These are phyloP conservation scores for Otus sunia DNA, from an alignment of 2,113 vertebrate species.

Conservation along the genomic window DNA sequence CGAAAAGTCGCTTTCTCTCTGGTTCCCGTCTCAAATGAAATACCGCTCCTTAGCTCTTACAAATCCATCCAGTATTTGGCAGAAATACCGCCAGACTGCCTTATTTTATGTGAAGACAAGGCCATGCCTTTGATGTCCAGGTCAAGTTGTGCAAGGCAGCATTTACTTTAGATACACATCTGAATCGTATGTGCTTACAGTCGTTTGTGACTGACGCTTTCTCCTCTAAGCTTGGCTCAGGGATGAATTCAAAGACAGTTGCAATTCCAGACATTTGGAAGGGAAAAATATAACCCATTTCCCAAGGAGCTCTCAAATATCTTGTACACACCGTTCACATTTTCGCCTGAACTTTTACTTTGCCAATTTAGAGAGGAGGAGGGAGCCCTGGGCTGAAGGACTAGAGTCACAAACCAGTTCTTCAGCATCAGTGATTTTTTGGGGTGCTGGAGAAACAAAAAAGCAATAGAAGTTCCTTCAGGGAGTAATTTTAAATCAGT, in stretches of 20 bases:
- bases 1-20: rapidly evolving
- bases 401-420: neutral
- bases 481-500: neutral
- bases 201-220: neutral
- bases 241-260: neutral
- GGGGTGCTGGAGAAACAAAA: neutral
- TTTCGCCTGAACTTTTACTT: neutral
- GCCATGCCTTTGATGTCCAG: neutral
- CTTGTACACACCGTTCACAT: neutral
- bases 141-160: neutral
- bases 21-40: rapidly evolving
- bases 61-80: rapidly evolving
- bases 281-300: neutral
- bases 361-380: neutral
- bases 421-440: neutral
- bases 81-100: neutral
- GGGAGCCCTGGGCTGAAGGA: neutral
- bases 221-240: neutral
- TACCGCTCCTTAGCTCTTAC: rapidly evolving
- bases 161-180: neutral
- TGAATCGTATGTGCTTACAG: neutral
- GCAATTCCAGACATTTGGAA: neutral
- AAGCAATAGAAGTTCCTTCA: neutral
- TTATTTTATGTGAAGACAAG: neutral
- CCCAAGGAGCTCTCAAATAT: neutral